Base-by-base conservation (phyloP, 2,888 invertebrate genomes). In the Agrotis clavis region DNA sequence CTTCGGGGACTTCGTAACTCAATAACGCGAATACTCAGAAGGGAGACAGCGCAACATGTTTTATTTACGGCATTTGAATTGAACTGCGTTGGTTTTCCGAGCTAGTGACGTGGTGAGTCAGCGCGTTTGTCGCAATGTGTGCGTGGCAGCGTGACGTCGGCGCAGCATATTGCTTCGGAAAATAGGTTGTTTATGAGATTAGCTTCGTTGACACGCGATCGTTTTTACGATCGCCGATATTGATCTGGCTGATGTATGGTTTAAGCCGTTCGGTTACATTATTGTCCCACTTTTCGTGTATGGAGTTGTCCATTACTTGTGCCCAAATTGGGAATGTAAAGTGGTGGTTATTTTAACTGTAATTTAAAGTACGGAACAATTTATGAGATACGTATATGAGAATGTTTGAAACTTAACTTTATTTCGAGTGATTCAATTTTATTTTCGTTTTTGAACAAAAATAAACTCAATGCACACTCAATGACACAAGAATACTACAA, bases 1-100 rank as follows among this genome's bases (percentile, higher is more conserved):
- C 96, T 95, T 93, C 93, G 91, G 95, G 95, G 95, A 92, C 91
- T 92, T 91, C 93, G 95, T 95, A 96, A 96, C 95, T 96, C 93
- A 96, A 96, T 96, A 96, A 96, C 89, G 94, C 93, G 91, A 94
- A 93, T 91, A 92, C 89, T 91, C 88, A 90, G 91, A 91, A 94
- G 94, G 94, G 93, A 91, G 92, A 91, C 90, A 90, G 90, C 87
- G 93, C 93, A 92, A 91, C 96, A 95, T 96, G 95, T 96, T 96
- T 96, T 96, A 96, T 96, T 96, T 95, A 96, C 96, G 95, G 94
- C 92, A 84, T 93, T 95, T 92, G 94, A 94, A 95, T 95, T 92
- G 92, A 89, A 91, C 93, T 92, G 92, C 91, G 91, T 92, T 92
- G 91, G 91, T 94, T 94, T 94, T 84, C 86, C 82, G 80, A 80